These are phyloP conservation scores for Mamestra configurata DNA, from an alignment of 1,140 invertebrate genomes.

Conservation along the genomic window DNA sequence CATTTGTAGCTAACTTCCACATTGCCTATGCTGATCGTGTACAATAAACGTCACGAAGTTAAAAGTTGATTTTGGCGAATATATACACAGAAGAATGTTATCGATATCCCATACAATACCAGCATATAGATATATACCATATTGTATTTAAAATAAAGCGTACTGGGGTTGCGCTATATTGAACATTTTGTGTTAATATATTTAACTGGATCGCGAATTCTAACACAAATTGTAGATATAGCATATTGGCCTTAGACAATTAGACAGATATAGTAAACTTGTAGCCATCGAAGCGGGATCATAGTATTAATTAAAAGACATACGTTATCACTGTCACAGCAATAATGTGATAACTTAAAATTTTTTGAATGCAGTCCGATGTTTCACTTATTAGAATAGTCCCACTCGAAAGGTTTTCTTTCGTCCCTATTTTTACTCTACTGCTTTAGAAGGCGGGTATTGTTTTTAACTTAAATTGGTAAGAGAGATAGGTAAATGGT, in stretches of 20 bases:
- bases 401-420: conserved; percentile 37
- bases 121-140: conserved; percentile 29
- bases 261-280: conserved; percentile 72
- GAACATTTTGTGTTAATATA: conserved; percentile 80
- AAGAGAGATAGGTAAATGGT: conserved; percentile 49
- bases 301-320: conserved; percentile 53
- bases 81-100: not conserved
- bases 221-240: conserved; percentile 87
- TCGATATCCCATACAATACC: conserved; percentile 17
- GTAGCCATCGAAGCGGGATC: conserved; percentile 50
- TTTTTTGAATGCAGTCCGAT: conserved; percentile 23
- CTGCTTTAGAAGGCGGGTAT: not conserved
- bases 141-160: conserved; percentile 60
- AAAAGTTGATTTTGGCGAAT: not conserved
- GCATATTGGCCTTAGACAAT: conserved; percentile 83
- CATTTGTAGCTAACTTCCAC: conserved; percentile 21
- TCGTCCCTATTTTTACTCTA: conserved; percentile 43
- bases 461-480: conserved; percentile 50
- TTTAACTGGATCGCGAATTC: conserved; percentile 62
- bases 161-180: conserved; percentile 79
- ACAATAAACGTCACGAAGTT: conserved; percentile 9
- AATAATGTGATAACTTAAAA: conserved; percentile 50
- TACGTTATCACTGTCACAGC: conserved; percentile 34
- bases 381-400: conserved; percentile 47
- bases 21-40: not conserved